phyloP scores from a whole-genome alignment of 2,113 vertebrate species.

The Mastomys coucha region DNA sequence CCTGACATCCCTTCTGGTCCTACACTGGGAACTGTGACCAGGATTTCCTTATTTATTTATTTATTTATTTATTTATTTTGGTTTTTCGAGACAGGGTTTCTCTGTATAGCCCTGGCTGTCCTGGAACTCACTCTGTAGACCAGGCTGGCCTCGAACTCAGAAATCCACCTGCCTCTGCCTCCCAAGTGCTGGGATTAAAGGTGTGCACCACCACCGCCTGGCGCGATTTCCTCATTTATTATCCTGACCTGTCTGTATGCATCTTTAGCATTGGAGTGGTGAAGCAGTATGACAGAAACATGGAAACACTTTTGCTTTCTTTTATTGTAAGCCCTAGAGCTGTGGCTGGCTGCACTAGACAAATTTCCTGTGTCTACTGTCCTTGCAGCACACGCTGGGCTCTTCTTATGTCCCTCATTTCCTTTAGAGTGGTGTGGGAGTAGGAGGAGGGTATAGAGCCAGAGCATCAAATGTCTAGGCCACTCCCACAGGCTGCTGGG shows the following conservation, averaged over 20 bases:
- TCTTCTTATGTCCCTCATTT: background rate
- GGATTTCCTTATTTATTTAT: no score
- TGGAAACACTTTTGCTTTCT: background rate
- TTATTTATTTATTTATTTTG: no score
- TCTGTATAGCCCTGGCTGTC: no score
- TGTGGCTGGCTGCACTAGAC: no score
- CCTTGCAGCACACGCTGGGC: fast-evolving
- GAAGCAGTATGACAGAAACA: background rate
- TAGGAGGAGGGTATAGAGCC: background rate
- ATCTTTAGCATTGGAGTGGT: background rate
- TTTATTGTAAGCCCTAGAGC: background rate
- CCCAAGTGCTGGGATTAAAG: no score
- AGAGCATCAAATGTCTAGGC: background rate
- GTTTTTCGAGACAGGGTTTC: no score
- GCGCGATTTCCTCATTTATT: constrained; percentile 5
- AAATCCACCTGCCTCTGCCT: no score
- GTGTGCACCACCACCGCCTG: no score
- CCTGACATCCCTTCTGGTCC: background rate
- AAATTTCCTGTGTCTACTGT: fast-evolving
- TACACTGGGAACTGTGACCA: background rate
- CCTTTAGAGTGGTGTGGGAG: background rate
- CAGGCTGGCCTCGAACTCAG: no score
- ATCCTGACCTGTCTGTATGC: background rate
- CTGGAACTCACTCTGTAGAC: no score
- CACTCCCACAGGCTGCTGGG: background rate